A percentile compares a stretch with the other conserved stretches of the same genome.
These are phyloP conservation scores for Pseudochirops cupreus DNA, from an alignment of 2,797 vertebrate genomes.

Conservation along the genomic window DNA sequence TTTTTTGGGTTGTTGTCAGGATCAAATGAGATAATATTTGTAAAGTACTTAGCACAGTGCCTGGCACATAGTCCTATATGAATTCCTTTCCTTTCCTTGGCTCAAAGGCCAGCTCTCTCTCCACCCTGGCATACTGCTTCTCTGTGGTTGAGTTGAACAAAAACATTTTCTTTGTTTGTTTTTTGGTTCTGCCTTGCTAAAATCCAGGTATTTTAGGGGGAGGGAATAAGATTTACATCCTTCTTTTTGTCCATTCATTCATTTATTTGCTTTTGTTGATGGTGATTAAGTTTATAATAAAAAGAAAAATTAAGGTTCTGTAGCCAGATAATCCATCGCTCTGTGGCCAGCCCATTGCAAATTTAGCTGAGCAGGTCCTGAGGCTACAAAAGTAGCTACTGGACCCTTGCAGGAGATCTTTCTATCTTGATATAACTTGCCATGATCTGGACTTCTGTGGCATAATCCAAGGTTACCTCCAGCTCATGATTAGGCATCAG, in stretches of 20 bases:
- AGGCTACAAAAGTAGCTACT: not conserved
- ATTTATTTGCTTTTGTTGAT: not conserved
- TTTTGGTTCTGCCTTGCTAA: not conserved
- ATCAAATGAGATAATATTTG: not conserved
- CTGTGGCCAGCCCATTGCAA: not conserved
- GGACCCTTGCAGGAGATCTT: not conserved
- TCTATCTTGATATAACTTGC: not conserved
- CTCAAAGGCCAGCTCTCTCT: not conserved
- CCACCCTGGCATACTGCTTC: not conserved
- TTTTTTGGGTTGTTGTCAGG: not conserved
- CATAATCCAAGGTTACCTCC: not conserved
- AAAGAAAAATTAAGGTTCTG: not conserved
- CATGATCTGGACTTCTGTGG: not conserved
- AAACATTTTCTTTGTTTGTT: not conserved
- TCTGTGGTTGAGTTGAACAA: not conserved
- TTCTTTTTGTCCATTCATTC: not conserved
- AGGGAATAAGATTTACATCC: not conserved
- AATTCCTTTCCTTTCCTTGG: not conserved
- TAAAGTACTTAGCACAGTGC: not conserved
- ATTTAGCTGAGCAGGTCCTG: not conserved
- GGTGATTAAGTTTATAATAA: not conserved
- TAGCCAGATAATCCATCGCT: not conserved
- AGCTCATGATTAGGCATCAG: not conserved
- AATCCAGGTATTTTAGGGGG: not conserved
- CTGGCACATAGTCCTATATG: not conserved